phyloP scores from a whole-genome alignment of 2,888 invertebrate genomes.

The Argyresthia goedartella region DNA sequence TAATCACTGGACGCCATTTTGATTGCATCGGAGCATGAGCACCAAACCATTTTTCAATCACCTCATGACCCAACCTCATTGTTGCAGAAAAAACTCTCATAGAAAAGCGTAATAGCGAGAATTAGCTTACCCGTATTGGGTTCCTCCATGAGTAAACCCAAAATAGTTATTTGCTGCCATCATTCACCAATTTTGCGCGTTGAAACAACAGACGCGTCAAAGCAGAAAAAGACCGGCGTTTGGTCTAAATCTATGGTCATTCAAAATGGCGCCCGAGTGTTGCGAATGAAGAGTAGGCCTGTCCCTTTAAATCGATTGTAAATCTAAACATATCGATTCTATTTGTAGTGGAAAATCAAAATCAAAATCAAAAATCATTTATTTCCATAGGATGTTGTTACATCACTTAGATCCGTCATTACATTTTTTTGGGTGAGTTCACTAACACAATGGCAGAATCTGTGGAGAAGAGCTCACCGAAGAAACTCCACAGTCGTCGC shows the following conservation, averaged over 20 bases:
- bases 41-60: not conserved
- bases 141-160: conserved; percentile 94
- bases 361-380: too few relatives aligned
- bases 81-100: not conserved
- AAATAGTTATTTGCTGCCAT: conserved; percentile 96
- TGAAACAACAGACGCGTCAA: conserved; percentile 56
- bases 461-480: too few relatives aligned
- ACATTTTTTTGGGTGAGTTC: too few relatives aligned
- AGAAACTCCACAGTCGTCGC: too few relatives aligned
- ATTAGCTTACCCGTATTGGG: conserved; percentile 85
- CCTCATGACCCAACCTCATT: too few relatives aligned
- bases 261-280: conserved; percentile 26
- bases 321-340: too few relatives aligned
- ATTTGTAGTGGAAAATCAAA: too few relatives aligned
- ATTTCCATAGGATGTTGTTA: too few relatives aligned
- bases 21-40: conserved; percentile 42
- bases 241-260: conserved; percentile 32
- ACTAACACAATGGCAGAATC: too few relatives aligned
- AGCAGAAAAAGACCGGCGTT: conserved; percentile 62
- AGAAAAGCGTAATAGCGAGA: conserved; percentile 20
- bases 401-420: too few relatives aligned
- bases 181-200: conserved; percentile 60
- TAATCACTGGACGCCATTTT: conserved; percentile 61
- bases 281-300: not conserved
- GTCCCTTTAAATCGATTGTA: too few relatives aligned